phyloP scores from a whole-genome alignment of 2,888 invertebrate genomes.

The Anagyrus pseudococci region DNA sequence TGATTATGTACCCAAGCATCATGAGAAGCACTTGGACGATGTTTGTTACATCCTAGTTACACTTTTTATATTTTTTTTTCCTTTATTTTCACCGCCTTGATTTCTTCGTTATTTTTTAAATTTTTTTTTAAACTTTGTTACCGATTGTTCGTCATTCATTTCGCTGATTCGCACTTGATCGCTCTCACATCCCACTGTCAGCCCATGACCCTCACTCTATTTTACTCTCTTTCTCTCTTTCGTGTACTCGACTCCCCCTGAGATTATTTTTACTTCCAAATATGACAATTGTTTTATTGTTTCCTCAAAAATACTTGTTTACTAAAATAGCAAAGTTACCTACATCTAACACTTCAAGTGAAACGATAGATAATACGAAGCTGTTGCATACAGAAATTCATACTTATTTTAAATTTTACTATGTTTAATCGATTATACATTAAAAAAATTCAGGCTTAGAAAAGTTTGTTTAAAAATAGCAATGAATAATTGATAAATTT shows the following conservation, averaged over 20 bases:
- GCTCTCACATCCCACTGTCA: not conserved
- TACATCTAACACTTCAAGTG: too few species aligned
- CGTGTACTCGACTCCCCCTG: not conserved
- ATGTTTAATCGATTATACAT: too few species aligned
- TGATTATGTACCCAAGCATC: constrained; percentile 43
- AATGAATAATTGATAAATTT: too few species aligned
- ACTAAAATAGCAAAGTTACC: too few species aligned
- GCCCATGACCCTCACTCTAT: not conserved
- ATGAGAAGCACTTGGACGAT: constrained; percentile 41
- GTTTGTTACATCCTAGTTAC: constrained; percentile 37
- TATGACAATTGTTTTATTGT: too few species aligned
- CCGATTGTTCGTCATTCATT: not conserved
- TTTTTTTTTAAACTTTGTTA: constrained; percentile 4
- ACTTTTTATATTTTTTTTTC: constrained; percentile 13
- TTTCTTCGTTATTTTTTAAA: not conserved
- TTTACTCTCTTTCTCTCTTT: not conserved
- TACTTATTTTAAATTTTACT: too few species aligned
- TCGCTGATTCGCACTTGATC: not conserved
- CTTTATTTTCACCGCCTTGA: constrained; percentile 11
- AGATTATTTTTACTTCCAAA: not conserved
- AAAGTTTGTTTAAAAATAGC: too few species aligned
- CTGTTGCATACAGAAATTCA: too few species aligned
- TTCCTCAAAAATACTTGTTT: too few species aligned
- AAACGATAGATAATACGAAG: too few species aligned
- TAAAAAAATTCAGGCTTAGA: too few species aligned